Conservation (phyloP, 2,113 vertebrate genomes). For the Lepus americanus region DNA sequence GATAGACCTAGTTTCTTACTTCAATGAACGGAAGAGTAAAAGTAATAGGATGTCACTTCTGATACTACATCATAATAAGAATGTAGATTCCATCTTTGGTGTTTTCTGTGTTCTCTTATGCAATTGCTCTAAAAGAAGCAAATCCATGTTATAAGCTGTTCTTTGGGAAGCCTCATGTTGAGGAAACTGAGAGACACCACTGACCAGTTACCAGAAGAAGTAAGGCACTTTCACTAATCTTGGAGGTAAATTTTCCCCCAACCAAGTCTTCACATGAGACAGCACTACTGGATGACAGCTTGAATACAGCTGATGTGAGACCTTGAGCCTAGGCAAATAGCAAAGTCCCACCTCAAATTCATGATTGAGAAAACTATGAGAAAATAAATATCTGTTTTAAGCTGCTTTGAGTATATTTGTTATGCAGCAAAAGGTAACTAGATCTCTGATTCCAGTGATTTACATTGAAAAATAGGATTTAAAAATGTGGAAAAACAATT, state of each 20-base stretch:
- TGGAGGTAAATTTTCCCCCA: neutral
- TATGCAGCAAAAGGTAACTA: neutral
- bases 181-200: neutral
- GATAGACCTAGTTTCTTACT: neutral
- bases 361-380: neutral
- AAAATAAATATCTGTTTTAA: neutral
- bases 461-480: neutral
- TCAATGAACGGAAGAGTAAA: neutral
- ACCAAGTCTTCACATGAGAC: neutral
- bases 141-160: neutral
- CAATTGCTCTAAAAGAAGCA: neutral
- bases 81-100: neutral
- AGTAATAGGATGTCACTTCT: neutral
- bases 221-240: neutral
- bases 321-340: fast-evolving
- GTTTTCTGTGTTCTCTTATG: neutral
- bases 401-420: neutral
- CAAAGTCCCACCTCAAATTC: neutral
- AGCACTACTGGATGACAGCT: neutral
- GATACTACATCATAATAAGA: neutral
- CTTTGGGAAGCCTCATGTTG: neutral
- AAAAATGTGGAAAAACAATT: neutral
- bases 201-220: neutral
- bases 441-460: neutral
- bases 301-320: neutral